Percentiles rank a stretch among this genome's conserved stretches.
phyloP scores from a whole-genome alignment of 2,797 vertebrate genomes.

The Graptemys geographica region DNA sequence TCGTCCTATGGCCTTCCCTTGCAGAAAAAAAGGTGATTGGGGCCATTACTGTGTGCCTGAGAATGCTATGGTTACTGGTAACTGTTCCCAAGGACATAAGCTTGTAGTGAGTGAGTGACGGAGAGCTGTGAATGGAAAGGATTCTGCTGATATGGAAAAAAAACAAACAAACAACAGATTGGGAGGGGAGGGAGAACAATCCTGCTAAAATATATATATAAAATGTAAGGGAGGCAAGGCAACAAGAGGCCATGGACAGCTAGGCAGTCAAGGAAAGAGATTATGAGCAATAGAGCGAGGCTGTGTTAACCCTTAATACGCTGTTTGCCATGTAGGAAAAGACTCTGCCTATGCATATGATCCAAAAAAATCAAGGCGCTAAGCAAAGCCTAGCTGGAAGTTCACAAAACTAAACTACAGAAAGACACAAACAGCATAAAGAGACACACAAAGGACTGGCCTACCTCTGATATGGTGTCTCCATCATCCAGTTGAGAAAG shows the following conservation, averaged over 20 bases:
- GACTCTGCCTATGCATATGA: accelerated
- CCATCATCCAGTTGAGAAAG: neutral
- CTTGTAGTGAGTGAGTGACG: neutral
- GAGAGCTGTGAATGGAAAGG: neutral
- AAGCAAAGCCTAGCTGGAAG: neutral
- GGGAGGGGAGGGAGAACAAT: neutral
- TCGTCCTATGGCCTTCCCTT: no score
- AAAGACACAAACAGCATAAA: neutral
- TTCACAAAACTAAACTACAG: slow-evolving; percentile 14
- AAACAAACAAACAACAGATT: accelerated
- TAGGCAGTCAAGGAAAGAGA: neutral
- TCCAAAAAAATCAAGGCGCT: neutral
- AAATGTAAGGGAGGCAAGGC: neutral
- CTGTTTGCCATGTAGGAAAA: neutral
- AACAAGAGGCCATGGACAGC: neutral
- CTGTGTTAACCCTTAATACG: neutral
- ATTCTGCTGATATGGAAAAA: neutral
- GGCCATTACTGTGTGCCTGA: neutral
- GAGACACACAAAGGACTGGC: neutral
- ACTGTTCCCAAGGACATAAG: neutral
- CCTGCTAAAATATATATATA: neutral
- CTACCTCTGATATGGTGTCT: neutral
- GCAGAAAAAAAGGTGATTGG: neutral
- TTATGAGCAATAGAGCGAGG: neutral
- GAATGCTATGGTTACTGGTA: neutral